Evolutionary conservation across 2,888 invertebrate genomes (phyloP), one percentile per base, ranked within the genome.

Genomic region (Plebejus melissa): DNA sequence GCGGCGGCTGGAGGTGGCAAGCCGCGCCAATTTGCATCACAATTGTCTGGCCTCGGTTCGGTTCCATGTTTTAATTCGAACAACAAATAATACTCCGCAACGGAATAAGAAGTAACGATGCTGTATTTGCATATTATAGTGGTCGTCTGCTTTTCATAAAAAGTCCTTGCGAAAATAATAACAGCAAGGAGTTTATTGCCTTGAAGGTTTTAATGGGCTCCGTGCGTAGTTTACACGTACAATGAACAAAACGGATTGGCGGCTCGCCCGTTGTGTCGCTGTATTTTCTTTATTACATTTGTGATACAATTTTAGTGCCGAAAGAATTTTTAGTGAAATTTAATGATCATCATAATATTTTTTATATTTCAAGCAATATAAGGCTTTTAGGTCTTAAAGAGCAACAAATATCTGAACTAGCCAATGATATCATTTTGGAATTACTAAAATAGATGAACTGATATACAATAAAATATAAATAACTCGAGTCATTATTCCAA

Each of bases 31-130:
- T 87, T 92, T 90, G 88, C 92, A 92, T 91, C 82, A 91, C 91
- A 91, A 92, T 91, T 84, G 90, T 87, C 87, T 87, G 85, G 81
- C 81, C 81, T 82, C 80, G 79, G 81, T 86, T 84, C 83, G 82
- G 83, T 86, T 86, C 85, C 86, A 85, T 87, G 87, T 88, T 91
- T 91, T 91, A 91, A 91, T 91, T 91, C 89, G 83, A 85, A 84
- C 89, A 85, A 90, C 90, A 91, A 91, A 91, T 90, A 90, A 89
- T 86, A 83, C 87, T 88, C 89, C 88, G 89, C 87, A 88, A 89
- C 87, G 84, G 85, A 83, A 84, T 88, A 88, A 88, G 88, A 86
- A 87, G 84, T 83, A 84, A 85, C 85, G 85, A 83, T 82, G 84
- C 78, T 78, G 78, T 80, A 89, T 91, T 91, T 90, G 90, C 90